Conservation (phyloP, 2,888 invertebrate species). For the Brachylomia viminalis region DNA sequence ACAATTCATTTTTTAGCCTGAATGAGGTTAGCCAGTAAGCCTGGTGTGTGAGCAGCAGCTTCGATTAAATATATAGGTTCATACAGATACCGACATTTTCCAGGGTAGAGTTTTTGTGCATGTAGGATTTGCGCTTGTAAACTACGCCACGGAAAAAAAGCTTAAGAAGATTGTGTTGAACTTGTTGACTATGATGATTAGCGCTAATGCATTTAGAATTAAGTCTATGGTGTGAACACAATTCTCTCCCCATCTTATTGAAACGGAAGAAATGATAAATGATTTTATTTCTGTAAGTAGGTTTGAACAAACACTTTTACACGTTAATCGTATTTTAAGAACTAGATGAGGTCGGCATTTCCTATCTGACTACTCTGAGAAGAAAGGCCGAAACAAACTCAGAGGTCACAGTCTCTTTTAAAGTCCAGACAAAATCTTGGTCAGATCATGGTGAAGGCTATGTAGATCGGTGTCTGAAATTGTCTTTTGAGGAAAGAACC, state of each 20-base stretch:
- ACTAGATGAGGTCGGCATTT: no score
- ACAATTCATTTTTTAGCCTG: neutral
- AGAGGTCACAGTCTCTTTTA: no score
- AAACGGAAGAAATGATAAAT: slow-evolving; percentile 39
- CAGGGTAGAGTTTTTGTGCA: neutral
- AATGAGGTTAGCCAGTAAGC: neutral
- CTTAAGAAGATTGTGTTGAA: slow-evolving; percentile 9
- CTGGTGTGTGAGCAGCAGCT: neutral
- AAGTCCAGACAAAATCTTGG: no score
- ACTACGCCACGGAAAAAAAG: neutral
- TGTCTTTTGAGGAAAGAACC: no score
- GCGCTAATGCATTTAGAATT: slow-evolving; percentile 3
- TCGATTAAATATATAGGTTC: neutral
- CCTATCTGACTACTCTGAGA: no score
- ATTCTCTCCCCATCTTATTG: slow-evolving; percentile 7
- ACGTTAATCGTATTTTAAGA: no score
- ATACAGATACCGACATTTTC: neutral
- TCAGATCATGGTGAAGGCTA: no score
- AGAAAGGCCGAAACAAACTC: no score
- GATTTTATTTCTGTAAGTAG: no score
- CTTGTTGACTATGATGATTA: slow-evolving; percentile 1
- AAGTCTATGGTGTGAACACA: slow-evolving; percentile 42
- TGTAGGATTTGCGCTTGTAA: neutral
- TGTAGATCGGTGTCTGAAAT: no score
- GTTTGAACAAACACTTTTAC: no score